phyloP scores from a whole-genome alignment of 2,113 vertebrate genomes.

The Lepisosteus oculatus region DNA sequence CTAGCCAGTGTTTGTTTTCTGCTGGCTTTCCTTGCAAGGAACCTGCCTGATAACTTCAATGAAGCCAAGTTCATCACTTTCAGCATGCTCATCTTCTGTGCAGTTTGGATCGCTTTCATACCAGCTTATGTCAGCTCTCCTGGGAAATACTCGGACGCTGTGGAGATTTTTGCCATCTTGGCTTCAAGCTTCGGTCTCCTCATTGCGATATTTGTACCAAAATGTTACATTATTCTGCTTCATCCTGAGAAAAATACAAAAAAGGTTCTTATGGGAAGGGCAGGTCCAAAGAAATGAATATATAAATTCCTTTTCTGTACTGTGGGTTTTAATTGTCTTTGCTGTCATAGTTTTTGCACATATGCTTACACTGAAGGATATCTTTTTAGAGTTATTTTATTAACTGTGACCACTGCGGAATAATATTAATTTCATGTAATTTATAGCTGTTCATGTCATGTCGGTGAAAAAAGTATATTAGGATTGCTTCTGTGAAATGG shows the following conservation, averaged over 20 bases:
- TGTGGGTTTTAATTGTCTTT: not conserved
- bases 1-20: constrained; percentile 44
- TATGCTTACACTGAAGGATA: not conserved
- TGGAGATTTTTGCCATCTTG: constrained; percentile 65
- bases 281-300: constrained; percentile 19
- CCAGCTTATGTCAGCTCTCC: constrained; percentile 63
- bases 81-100: constrained; percentile 67
- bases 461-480: too few species aligned
- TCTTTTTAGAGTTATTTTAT: too few species aligned
- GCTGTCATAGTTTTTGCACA: not conserved
- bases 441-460: too few species aligned
- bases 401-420: too few species aligned
- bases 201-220: constrained; percentile 55
- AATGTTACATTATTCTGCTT: constrained; percentile 62
- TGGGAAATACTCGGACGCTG: constrained; percentile 59
- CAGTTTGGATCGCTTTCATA: constrained; percentile 57
- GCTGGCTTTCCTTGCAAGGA: constrained; percentile 48
- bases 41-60: constrained; percentile 52
- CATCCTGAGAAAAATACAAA: constrained; percentile 61
- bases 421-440: too few species aligned
- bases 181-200: constrained; percentile 64
- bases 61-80: constrained; percentile 59
- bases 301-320: not conserved
- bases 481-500: too few species aligned
- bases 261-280: constrained; percentile 48